These are phyloP conservation scores for Carassius auratus DNA, from an alignment of 2,113 vertebrate species.

Conservation along the genomic window DNA sequence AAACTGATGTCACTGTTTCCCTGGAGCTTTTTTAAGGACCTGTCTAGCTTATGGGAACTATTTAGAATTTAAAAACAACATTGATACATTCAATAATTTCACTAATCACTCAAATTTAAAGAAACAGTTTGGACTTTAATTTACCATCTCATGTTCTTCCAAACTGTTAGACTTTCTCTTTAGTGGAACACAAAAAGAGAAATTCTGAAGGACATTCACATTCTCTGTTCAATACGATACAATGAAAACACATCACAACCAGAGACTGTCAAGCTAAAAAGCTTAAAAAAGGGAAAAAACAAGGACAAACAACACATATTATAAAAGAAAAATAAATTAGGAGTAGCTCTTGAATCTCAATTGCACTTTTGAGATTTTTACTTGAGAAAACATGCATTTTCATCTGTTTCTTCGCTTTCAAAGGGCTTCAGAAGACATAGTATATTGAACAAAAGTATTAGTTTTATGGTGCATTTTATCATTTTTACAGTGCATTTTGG, in stretches of 20 bases:
- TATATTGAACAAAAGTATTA: not conserved
- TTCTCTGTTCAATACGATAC: too few species aligned
- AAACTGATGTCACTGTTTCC: conserved; percentile 19
- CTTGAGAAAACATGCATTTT: not conserved
- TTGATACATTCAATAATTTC: not conserved
- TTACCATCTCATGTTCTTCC: not conserved
- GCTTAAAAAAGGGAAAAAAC: not conserved
- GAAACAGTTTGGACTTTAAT: not conserved
- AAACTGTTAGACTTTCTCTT: not conserved
- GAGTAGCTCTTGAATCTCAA: not conserved
- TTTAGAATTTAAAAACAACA: not conserved
- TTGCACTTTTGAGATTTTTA: not conserved
- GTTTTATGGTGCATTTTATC: not conserved
- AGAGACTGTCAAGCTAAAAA: not conserved
- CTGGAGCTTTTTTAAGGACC: not conserved
- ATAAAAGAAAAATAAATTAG: not conserved
- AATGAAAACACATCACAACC: not conserved
- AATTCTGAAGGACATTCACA: not conserved
- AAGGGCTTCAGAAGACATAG: not conserved
- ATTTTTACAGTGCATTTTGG: not conserved
- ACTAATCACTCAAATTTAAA: not conserved
- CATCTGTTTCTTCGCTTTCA: not conserved
- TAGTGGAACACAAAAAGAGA: not conserved
- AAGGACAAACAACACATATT: not conserved
- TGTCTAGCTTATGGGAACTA: not conserved